Percentiles rank a stretch among this genome's conserved stretches.
Conservation (phyloP, 2,797 vertebrate genomes). For the Centropyge bicolor region DNA sequence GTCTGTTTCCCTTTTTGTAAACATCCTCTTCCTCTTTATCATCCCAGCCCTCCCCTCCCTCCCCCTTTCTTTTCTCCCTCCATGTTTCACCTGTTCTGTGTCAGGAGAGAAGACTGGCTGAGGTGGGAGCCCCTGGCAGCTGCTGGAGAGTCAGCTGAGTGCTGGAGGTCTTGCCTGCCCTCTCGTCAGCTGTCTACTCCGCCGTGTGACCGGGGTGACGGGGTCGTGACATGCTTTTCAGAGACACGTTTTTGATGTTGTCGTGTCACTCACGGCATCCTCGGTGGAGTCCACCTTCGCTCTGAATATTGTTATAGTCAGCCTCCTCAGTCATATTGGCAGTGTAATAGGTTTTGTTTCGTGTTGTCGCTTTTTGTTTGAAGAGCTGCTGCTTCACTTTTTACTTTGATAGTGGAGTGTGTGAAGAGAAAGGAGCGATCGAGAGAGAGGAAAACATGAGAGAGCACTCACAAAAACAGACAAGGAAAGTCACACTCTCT, state of each 20-base stretch:
- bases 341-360: constrained; percentile 20
- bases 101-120: constrained; percentile 41
- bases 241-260: constrained; percentile 78
- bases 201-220: constrained; percentile 47
- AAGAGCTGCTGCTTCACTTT: constrained; percentile 27
- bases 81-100: constrained; percentile 40
- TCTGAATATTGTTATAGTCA: constrained; percentile 19
- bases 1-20: constrained; percentile 24
- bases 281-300: constrained; percentile 43
- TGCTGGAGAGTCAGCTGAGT: constrained; percentile 39
- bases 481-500: constrained; percentile 31
- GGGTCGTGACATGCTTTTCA: constrained; percentile 63
- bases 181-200: constrained; percentile 69
- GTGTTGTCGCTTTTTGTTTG: background rate
- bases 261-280: constrained; percentile 67
- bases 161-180: constrained; percentile 20
- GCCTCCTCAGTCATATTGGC: background rate
- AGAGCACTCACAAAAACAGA: constrained; percentile 10
- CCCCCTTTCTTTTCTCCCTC: constrained; percentile 11
- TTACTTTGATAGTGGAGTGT: constrained; percentile 7
- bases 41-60: constrained; percentile 7
- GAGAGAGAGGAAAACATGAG: constrained; percentile 25
- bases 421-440: constrained; percentile 6
- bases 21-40: constrained; percentile 21
- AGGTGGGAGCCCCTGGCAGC: constrained; percentile 66